Evolutionary conservation across 1,140 invertebrate species (phyloP), one percentile per base, ranked within the genome.

Genomic region (Neodiprion virginianus): DNA sequence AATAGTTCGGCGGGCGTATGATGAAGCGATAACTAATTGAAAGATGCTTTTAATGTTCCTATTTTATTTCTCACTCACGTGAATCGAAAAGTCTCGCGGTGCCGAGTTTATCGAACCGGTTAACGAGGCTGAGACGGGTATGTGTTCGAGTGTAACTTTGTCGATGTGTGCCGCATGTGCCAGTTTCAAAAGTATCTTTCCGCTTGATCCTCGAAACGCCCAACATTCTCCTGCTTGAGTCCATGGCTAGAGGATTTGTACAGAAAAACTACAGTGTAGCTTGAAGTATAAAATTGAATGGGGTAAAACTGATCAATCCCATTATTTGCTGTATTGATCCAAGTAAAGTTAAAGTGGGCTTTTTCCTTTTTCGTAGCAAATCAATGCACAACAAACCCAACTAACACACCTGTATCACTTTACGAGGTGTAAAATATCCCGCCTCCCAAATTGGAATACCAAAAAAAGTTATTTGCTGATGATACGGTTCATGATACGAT

Each of bases 171-270:
- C 71, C 1, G 69, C 7, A 47, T 80, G 47, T n/a, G 83, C 83
- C n/a, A 86, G 74, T 75, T 83, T 71, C 48, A 86, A 84, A 77
- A 82, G 80, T 73, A 86, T 75, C 79, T 85, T 84, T 11, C 97
- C 97, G 7, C 93, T 91, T 78, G 93, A 93, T 17, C 96, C 97
- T 85, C 94, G 93, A 88, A 99, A 99, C 49, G 97, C 94, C 97
- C 97, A 99, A 89, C 98, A 99, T 85, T 99, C 93, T 48, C 98
- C 98, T 11, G 97, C 75, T 81, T 85, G 76, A 23, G 71, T 81
- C 83, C 84, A 84, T 50, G 84, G 80, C 81, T 83, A 61, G 47
- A 50, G 17, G 28, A 72, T 21, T 10, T 3, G 28, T 40, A 40
- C 28, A 5, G 28, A 40, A 40, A 40, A 40, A 40, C 5, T 40